Percentiles rank a stretch among this genome's conserved stretches.
These are phyloP conservation scores for Donacobius atricapilla DNA, from an alignment of 2,113 vertebrate genomes.

Conservation along the genomic window DNA sequence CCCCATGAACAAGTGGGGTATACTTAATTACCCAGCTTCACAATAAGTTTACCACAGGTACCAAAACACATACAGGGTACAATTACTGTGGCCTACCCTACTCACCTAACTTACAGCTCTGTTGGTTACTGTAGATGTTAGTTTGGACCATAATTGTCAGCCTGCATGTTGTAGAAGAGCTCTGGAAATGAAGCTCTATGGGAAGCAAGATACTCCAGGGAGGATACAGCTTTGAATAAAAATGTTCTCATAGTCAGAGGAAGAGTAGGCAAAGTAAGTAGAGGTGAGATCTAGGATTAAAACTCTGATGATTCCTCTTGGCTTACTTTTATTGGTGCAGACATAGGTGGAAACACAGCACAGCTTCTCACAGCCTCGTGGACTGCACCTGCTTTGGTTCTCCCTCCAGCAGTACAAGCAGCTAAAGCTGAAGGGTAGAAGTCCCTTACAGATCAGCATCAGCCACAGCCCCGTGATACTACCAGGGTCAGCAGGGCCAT, in stretches of 20 bases:
- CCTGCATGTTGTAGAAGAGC: neutral
- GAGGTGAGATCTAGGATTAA: neutral
- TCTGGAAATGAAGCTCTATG: neutral
- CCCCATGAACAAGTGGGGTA: neutral
- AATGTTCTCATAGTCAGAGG: neutral
- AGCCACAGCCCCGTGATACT: neutral
- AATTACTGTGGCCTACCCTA: neutral
- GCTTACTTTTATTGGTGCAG: neutral
- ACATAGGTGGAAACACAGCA: neutral
- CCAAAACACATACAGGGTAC: neutral
- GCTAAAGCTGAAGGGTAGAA: neutral
- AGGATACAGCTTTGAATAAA: neutral
- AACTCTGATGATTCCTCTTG: neutral
- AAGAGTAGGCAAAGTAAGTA: neutral
- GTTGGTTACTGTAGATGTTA: neutral
- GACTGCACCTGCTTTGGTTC: neutral
- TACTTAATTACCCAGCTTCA: neutral
- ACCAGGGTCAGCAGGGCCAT: neutral
- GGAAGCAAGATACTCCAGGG: neutral
- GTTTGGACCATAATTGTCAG: neutral
- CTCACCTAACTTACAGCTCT: neutral
- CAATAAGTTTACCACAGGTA: neutral
- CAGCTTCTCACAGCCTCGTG: neutral
- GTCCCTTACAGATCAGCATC: neutral
- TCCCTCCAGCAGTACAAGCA: neutral